Conservation (phyloP, 2,797 vertebrate genomes). For the Lepus townsendii region DNA sequence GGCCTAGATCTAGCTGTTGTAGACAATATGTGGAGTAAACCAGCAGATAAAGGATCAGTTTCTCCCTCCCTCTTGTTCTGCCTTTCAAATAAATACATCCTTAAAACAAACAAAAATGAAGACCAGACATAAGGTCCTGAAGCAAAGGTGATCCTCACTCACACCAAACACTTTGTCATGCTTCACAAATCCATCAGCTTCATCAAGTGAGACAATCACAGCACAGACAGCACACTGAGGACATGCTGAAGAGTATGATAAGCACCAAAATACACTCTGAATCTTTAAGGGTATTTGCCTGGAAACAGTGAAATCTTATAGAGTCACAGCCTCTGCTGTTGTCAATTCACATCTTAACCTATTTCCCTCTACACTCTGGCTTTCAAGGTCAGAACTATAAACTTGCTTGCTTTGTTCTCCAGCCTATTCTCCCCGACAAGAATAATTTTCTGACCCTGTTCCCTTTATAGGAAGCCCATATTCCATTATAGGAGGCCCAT, state of each 20-base stretch:
- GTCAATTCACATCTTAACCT: not conserved
- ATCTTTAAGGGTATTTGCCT: not conserved
- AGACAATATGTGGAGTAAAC: too few species aligned
- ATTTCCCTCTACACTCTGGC: not conserved
- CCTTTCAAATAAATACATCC: too few species aligned
- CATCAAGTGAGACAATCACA: not conserved
- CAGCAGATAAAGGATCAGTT: too few species aligned
- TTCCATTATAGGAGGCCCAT: not conserved
- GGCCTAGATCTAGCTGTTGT: too few species aligned
- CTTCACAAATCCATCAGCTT: not conserved
- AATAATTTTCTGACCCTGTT: not conserved
- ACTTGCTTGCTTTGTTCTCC: not conserved
- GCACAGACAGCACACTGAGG: not conserved
- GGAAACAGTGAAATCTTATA: not conserved
- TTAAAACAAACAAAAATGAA: not conserved
- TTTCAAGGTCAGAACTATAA: not conserved
- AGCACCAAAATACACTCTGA: constrained; percentile 10
- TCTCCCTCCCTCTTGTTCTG: too few species aligned
- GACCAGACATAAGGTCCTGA: not conserved
- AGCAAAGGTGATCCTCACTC: not conserved
- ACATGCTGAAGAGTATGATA: not conserved
- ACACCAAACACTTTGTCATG: not conserved
- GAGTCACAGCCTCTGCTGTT: not conserved
- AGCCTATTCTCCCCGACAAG: not conserved
- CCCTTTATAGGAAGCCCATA: not conserved